These are phyloP conservation scores for Astropecten irregularis DNA, from an alignment of 53 echinoderm and acorn worm species.

Conservation along the genomic window DNA sequence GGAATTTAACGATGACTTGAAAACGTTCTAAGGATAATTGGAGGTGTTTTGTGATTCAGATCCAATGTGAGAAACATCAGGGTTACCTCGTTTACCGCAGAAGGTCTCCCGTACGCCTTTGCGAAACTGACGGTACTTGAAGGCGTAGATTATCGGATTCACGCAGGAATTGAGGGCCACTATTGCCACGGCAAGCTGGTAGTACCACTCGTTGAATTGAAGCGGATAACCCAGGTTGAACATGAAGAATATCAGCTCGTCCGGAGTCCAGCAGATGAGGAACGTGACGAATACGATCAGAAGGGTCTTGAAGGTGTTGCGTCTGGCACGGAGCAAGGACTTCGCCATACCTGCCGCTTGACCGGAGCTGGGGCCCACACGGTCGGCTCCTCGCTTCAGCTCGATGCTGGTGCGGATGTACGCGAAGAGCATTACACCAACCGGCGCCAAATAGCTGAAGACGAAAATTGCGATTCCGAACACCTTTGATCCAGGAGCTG, in stretches of 20 bases:
- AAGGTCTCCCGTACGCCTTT: neutral
- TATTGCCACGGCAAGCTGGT: conserved; percentile 1
- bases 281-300: conserved; percentile 43
- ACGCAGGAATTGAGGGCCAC: conserved; percentile 28
- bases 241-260: neutral
- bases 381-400: no score
- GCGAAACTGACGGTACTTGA: conserved; percentile 36
- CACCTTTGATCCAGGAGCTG: neutral
- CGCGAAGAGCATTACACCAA: conserved; percentile 73
- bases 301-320: conserved; percentile 45
- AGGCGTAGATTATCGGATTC: conserved; percentile 28
- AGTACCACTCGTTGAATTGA: neutral
- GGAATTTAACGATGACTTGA: no score
- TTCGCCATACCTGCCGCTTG: neutral
- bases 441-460: conserved; percentile 70
- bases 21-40: no score
- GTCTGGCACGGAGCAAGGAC: conserved; percentile 1
- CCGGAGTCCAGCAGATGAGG: conserved; percentile 1
- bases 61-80: no score
- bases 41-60: no score
- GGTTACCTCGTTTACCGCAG: no score
- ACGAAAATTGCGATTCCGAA: conserved; percentile 64
- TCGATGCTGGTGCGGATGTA: conserved; percentile 64
- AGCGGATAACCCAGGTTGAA: neutral
- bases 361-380: no score